Evolutionary conservation across 2,888 invertebrate genomes (phyloP).

Genomic region (Anarsia innoxiella): DNA sequence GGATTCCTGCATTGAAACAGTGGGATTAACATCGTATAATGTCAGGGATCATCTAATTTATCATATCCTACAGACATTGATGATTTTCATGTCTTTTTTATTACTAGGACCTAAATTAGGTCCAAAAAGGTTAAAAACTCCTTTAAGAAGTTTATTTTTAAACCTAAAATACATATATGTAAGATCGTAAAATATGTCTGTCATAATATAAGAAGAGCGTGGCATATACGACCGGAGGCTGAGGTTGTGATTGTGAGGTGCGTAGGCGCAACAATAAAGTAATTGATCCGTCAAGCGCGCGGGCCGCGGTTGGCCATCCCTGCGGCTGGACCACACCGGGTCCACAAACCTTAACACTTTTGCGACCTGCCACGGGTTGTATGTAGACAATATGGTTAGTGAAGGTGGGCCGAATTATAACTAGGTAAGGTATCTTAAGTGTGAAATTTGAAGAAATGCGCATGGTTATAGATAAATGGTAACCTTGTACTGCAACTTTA

Average conservation of each 20-base stretch:
- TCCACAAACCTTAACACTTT: constrained; percentile 32
- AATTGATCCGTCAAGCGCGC: constrained; percentile 58
- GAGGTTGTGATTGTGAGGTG: constrained; percentile 20
- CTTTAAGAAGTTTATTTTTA: too few species aligned
- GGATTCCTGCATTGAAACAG: constrained; percentile 33
- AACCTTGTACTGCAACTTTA: too few species aligned
- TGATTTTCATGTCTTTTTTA: constrained; percentile 11
- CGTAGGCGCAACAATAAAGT: constrained; percentile 41
- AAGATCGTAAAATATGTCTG: neutral
- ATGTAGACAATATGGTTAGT: too few species aligned
- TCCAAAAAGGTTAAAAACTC: too few species aligned
- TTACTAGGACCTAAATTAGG: too few species aligned
- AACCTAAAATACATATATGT: too few species aligned
- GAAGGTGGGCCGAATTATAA: too few species aligned
- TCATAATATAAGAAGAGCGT: neutral
- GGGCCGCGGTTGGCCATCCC: too few species aligned
- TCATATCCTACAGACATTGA: constrained; percentile 27
- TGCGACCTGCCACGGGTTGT: constrained; percentile 25
- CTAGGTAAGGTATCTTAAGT: too few species aligned
- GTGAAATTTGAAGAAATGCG: too few species aligned
- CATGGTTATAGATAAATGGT: too few species aligned
- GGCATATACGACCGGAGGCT: constrained; percentile 10
- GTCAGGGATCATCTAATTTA: constrained; percentile 35
- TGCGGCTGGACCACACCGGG: constrained; percentile 49
- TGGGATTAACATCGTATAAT: constrained; percentile 38